phyloP scores from a whole-genome alignment of 2,888 invertebrate genomes.

The Encarsia formosa region DNA sequence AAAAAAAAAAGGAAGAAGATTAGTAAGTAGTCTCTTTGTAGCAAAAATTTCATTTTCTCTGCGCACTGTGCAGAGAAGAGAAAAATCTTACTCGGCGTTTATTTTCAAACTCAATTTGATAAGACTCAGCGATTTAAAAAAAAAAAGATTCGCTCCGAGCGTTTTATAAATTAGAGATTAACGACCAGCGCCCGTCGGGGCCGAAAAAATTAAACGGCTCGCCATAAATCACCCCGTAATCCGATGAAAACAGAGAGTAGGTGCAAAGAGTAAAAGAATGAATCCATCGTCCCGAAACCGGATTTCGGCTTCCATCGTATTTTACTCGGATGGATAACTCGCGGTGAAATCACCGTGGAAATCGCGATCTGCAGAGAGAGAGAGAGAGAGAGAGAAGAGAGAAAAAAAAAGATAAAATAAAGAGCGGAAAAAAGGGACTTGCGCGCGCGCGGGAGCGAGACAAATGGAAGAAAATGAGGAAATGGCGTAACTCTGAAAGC shows the following conservation, averaged over 20 bases:
- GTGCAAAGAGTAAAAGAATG: not conserved
- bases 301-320: constrained; percentile 15
- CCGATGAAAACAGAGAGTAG: not conserved
- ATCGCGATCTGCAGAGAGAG: constrained; percentile 8
- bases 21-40: too few relatives aligned
- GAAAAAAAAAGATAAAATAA: not conserved
- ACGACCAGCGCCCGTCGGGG: too few relatives aligned
- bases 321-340: constrained; percentile 21
- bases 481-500: constrained; percentile 9
- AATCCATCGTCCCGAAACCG: constrained; percentile 8
- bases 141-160: too few relatives aligned
- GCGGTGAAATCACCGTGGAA: constrained; percentile 14
- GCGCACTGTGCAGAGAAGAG: too few relatives aligned
- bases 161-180: too few relatives aligned
- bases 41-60: too few relatives aligned
- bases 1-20: too few relatives aligned
- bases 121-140: too few relatives aligned
- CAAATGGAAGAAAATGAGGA: constrained; percentile 26
- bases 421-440: constrained; percentile 2
- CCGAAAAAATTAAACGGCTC: too few relatives aligned
- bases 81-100: too few relatives aligned
- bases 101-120: too few relatives aligned
- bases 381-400: not conserved
- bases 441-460: constrained; percentile 5
- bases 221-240: not conserved